phyloP scores from a whole-genome alignment of 2,113 vertebrate species.

The Astatoreochromis straeleni region DNA sequence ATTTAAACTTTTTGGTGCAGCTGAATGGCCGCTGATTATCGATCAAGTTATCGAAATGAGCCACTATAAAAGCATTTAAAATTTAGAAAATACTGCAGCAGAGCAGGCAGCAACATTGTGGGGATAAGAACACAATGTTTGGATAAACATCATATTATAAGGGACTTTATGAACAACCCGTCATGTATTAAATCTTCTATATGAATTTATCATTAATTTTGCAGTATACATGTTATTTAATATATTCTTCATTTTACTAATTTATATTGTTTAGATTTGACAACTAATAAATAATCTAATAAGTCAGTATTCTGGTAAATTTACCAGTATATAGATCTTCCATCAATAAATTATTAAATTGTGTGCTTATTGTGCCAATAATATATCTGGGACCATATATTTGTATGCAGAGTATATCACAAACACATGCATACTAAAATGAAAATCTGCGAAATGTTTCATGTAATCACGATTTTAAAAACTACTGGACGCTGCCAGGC shows the following conservation, averaged over 20 bases:
- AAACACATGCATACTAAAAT: background rate
- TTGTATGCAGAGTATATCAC: background rate
- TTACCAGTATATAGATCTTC: background rate
- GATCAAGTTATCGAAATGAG: rapidly evolving
- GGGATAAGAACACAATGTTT: background rate
- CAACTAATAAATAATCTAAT: background rate
- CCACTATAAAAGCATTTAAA: background rate
- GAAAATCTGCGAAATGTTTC: background rate
- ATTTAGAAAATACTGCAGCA: background rate
- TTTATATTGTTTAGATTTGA: background rate
- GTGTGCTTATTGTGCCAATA: background rate
- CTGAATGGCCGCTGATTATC: background rate
- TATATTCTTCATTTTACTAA: background rate
- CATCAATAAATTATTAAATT: background rate
- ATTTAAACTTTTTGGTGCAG: background rate
- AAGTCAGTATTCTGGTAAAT: background rate
- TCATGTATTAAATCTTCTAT: background rate
- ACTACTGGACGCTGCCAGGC: background rate
- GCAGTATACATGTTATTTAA: background rate
- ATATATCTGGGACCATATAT: background rate
- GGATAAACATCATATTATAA: background rate
- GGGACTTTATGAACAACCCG: background rate
- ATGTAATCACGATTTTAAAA: background rate
- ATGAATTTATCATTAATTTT: background rate
- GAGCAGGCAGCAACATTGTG: background rate